phyloP scores from a whole-genome alignment of 2,113 vertebrate species.

The Circaetus cinerascens region DNA sequence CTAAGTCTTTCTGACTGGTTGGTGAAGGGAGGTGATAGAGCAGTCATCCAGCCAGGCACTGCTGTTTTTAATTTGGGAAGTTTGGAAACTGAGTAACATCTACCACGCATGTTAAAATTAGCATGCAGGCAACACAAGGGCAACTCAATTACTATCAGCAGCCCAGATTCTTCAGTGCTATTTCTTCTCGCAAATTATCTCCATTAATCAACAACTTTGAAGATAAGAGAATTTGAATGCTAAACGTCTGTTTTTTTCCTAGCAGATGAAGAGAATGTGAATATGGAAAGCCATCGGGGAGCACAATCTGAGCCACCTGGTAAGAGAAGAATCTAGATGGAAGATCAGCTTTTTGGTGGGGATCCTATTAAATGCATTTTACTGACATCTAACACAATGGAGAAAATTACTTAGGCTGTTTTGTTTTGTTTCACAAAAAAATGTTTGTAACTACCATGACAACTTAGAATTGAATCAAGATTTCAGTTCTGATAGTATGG shows the following conservation, averaged over 20 bases:
- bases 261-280: constrained; percentile 71
- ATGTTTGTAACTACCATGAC: background rate
- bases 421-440: background rate
- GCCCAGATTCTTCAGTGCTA: background rate
- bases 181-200: background rate
- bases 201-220: background rate
- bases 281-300: constrained; percentile 61
- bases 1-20: background rate
- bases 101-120: background rate
- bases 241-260: background rate
- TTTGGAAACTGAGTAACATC: background rate
- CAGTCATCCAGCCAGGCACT: background rate
- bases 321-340: constrained; percentile 27
- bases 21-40: background rate
- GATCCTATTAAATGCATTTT: background rate
- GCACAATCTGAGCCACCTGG: constrained; percentile 61
- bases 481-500: background rate
- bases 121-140: background rate
- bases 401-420: background rate
- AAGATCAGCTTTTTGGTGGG: background rate
- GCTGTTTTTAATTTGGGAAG: background rate
- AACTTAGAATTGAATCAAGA: background rate
- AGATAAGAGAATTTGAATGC: background rate
- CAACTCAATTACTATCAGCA: background rate
- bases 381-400: background rate